Conservation (phyloP, 2,888 invertebrate species). For the Dicycla oo region DNA sequence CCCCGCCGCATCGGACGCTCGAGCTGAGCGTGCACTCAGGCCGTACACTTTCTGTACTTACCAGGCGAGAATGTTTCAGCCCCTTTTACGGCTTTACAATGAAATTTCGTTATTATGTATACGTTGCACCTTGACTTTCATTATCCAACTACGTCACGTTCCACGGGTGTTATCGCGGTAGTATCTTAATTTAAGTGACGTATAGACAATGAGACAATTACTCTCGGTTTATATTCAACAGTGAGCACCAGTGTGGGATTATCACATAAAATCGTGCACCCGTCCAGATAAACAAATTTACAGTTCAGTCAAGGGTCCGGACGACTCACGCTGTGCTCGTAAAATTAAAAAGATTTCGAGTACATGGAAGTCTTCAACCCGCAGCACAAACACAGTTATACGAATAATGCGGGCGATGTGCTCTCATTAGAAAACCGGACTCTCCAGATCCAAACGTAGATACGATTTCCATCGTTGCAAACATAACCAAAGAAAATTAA, state of each 20-base stretch:
- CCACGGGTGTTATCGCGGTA: conserved; percentile 58
- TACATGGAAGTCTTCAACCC: conserved; percentile 39
- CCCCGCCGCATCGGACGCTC: no score
- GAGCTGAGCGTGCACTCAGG: conserved; percentile 52
- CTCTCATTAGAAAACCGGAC: conserved; percentile 67
- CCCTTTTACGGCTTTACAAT: conserved; percentile 47
- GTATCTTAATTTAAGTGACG: conserved; percentile 69
- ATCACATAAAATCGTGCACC: conserved; percentile 61
- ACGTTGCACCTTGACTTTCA: conserved; percentile 66
- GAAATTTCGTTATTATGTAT: conserved; percentile 57
- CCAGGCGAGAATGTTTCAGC: conserved; percentile 53
- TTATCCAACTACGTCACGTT: conserved; percentile 75
- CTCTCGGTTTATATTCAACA: conserved; percentile 58
- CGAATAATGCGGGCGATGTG: conserved; percentile 60
- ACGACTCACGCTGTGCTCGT: conserved; percentile 52
- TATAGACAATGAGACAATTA: conserved; percentile 74
- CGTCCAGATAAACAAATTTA: conserved; percentile 48
- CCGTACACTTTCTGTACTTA: no score
- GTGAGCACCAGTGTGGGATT: conserved; percentile 66
- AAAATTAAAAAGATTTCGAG: conserved; percentile 54
- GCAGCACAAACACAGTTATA: conserved; percentile 52
- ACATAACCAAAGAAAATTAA: conserved; percentile 73
- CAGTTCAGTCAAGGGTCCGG: conserved; percentile 34
- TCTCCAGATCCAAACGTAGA: conserved; percentile 54
- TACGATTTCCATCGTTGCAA: conserved; percentile 68